Conservation (phyloP, 2,888 invertebrate species). For the Ophion slaviceki region DNA sequence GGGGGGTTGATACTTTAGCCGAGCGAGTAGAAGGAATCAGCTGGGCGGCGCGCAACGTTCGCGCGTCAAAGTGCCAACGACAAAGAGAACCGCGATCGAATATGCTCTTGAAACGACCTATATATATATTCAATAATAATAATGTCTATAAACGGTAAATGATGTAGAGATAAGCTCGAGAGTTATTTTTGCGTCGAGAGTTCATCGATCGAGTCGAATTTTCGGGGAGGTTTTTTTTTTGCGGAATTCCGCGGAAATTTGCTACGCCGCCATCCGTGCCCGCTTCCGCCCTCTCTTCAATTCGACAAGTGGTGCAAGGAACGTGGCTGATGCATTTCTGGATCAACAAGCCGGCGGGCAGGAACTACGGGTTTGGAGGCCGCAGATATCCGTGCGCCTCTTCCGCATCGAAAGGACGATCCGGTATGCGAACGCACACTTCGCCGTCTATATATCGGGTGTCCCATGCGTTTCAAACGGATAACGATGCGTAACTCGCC, state of each 20-base stretch:
- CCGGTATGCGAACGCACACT: conserved; percentile 69
- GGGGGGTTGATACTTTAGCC: not conserved
- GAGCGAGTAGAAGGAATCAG: conserved; percentile 15
- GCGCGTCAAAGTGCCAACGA: not conserved
- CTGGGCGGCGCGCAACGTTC: not conserved
- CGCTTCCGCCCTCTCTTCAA: conserved; percentile 5
- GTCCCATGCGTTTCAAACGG: not conserved
- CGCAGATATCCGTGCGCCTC: conserved; percentile 84
- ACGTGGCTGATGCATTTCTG: conserved; percentile 90
- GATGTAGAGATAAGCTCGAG: conserved; percentile 2
- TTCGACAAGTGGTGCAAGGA: conserved; percentile 51
- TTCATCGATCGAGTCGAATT: conserved; percentile 42
- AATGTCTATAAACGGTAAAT: conserved; percentile 4
- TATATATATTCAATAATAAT: not conserved
- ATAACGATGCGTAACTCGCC: not conserved
- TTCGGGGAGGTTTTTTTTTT: not conserved
- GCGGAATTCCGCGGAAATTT: conserved; percentile 16
- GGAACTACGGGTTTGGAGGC: conserved; percentile 89
- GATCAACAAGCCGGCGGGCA: conserved; percentile 92
- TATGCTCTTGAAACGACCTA: not conserved
- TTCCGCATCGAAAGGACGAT: conserved; percentile 74
- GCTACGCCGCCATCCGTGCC: not conserved
- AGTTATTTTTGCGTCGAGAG: conserved; percentile 29
- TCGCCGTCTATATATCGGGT: not conserved
- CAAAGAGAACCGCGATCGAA: not conserved